Evolutionary conservation across 2,113 vertebrate genomes (phyloP).

Genomic region (Charina bottae): DNA sequence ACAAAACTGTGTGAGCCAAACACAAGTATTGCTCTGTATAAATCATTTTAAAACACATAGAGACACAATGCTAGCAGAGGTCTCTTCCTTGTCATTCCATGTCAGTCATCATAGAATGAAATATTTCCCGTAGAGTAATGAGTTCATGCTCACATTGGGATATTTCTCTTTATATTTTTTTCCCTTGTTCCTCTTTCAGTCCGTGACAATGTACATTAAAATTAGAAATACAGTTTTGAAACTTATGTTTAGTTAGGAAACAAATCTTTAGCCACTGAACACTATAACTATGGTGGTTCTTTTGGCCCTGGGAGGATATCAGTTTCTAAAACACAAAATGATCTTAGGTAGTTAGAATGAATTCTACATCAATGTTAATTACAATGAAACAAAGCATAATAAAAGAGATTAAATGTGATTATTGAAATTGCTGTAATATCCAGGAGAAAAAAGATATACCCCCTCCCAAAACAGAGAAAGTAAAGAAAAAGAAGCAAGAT

Average conservation of each 20-base stretch:
- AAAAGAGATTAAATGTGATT: neutral
- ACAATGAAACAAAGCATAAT: neutral
- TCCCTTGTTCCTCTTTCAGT: neutral
- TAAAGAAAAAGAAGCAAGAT: neutral
- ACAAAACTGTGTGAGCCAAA: neutral
- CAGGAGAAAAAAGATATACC: neutral
- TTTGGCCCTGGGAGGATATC: neutral
- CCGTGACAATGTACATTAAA: neutral
- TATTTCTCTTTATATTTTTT: neutral
- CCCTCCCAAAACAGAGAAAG: neutral
- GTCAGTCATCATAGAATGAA: neutral
- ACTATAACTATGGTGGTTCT: neutral
- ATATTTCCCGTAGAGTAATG: neutral
- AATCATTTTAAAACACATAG: neutral
- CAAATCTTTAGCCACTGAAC: neutral
- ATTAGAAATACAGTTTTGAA: neutral
- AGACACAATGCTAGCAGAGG: neutral
- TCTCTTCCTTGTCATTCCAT: neutral
- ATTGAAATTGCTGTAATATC: neutral
- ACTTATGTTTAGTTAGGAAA: constrained; percentile 7
- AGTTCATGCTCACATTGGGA: neutral
- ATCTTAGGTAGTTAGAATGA: neutral
- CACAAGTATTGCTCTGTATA: neutral
- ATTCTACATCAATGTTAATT: neutral
- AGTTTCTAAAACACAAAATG: neutral